Evolutionary conservation across 2,797 vertebrate genomes (phyloP).

Genomic region (Liasis olivaceus): DNA sequence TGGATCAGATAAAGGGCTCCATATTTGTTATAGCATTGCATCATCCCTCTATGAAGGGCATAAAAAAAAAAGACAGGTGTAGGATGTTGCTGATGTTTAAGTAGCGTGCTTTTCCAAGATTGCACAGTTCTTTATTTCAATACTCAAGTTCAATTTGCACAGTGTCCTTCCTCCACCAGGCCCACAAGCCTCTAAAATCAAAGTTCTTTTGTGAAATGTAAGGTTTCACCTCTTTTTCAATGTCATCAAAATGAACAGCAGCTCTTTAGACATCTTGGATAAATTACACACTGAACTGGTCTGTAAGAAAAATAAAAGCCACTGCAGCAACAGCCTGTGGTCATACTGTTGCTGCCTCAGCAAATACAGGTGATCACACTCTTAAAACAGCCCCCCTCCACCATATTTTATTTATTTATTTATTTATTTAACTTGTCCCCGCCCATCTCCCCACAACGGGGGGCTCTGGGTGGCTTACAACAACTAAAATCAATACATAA

Average conservation of each 20-base stretch:
- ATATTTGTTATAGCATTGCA: neutral
- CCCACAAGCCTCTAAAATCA: neutral
- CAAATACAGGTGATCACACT: neutral
- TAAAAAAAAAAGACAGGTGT: neutral
- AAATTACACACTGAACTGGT: neutral
- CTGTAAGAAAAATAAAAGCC: neutral
- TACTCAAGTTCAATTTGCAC: neutral
- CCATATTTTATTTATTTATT: neutral
- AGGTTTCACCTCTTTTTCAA: neutral
- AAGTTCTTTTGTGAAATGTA: slow-evolving; percentile 1
- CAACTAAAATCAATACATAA: too few species aligned
- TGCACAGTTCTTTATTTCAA: neutral
- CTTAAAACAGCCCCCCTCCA: neutral
- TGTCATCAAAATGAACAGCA: neutral
- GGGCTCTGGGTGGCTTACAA: too few species aligned
- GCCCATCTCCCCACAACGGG: too few species aligned
- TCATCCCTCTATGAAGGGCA: neutral
- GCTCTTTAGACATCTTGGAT: slow-evolving; percentile 4
- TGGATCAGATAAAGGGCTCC: neutral
- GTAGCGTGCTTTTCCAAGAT: neutral
- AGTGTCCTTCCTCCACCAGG: neutral
- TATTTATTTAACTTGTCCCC: too few species aligned
- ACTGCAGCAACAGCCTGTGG: neutral
- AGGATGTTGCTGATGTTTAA: neutral
- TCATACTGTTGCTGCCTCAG: neutral